Base-by-base conservation (phyloP, 2,888 invertebrate species). In the Rhodophaea formosa region DNA sequence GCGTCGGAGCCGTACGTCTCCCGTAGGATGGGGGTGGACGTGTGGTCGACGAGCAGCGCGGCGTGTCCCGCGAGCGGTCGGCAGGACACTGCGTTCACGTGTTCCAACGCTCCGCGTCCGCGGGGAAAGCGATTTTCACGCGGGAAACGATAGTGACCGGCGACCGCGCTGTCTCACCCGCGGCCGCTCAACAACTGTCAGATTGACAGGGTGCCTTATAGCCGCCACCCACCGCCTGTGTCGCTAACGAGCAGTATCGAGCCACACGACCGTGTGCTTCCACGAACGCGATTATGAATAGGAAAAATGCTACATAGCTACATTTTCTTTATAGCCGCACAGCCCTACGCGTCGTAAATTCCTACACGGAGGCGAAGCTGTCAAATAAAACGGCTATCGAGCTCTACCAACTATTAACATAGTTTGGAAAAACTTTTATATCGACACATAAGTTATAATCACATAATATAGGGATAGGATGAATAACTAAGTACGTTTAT, bases 121-220 rank as follows among this genome's bases (percentile, higher is more conserved):
- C 86, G 82, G 86, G 89, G 88, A 90, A 90, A 90, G 85, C 88
- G 83, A 78, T 91, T 91, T 90, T 82, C 90, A 88, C 87, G 86
- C 88, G 88, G 87, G 86, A 86, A 88, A 87, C 80, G 84, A 86
- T 84, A 86, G 82, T 87, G 86, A 80, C 86, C 86, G 83, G 82
- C 87, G 86, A 80, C 86, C 86, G 83, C 84, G 84, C 82, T 86
- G 86, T 85, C 87, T 84, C 82, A 72, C 69, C 76, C 84, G 80
- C 83, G 84, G 79, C 77, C 78, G 79, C 75, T 77, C 73, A 70
- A 70, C 80, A 74, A 88, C 87, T 88, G 88, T 87, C 87, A 81
- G 74, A 63, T 65, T 68, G 67, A 58, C 59, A 73, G 69, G 61
- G 67, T 64, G 65, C 71, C 63, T 62, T 56, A 54, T 59, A 62